Evolutionary conservation across 2,797 vertebrate species (phyloP), one percentile per base, ranked within the genome.

Genomic region (Sardinella longiceps): DNA sequence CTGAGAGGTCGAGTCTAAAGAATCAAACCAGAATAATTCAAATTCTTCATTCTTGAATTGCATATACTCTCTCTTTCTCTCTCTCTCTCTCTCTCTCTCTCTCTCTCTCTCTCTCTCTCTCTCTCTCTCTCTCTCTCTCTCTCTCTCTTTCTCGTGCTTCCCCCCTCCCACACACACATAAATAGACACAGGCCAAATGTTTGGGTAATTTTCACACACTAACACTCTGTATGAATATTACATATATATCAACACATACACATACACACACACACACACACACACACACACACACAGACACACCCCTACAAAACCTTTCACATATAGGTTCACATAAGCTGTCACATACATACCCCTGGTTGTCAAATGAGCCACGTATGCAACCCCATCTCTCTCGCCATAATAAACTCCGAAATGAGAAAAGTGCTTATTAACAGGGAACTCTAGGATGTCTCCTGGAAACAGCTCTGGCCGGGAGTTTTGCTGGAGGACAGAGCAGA

Each of bases 361-460:
- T 0, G 95, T 95, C 80, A 95, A 92, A 88, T 96, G 95, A 23
- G 95, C 95, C 11, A 95, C 93, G 20, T 96, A 96, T 9, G 92
- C 93, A 46, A 96, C 92, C 0, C 94, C 92, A 37, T 96, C 95
- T 87, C 85, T 89, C 88, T 96, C 95, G 20, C 95, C 95, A 15
- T 95, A 96, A 88, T 93, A 96, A 25, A 96, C 53, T 0, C 90
- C 95, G n/a, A 94, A 96, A 15, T 95, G 95, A 37, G 95, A 95
- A 85, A 96, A 95, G 88, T 93, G 93, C 39, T 92, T 94, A 88
- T 94, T 95, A 87, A 94, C 88, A 56, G 91, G 95, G 87, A 93
- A 96, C 88, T 96, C 95, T 80, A 96, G 84, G 30, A 96, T 95
- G 90, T 96, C 95, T 45, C 95, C 95, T 0, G 95, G 95, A 89